phyloP scores from a whole-genome alignment of 2,113 vertebrate species.

The Saguinus midas region DNA sequence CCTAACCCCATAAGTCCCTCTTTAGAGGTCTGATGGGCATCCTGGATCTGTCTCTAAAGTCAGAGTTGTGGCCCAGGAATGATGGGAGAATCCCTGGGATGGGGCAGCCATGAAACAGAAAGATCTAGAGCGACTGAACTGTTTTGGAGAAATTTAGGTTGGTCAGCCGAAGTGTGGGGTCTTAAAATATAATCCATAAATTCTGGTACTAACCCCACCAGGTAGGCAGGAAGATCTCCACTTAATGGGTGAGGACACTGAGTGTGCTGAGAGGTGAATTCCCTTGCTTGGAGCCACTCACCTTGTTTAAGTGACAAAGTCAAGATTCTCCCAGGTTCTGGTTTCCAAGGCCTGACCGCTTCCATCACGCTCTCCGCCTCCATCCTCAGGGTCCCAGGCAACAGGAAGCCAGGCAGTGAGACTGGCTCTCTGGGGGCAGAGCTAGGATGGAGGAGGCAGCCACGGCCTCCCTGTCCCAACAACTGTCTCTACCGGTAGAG shows the following conservation, averaged over 20 bases:
- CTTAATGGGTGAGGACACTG: not conserved
- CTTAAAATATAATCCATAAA: not conserved
- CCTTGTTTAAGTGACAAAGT: not conserved
- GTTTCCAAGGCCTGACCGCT: not conserved
- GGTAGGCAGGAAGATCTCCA: not conserved
- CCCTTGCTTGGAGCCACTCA: not conserved
- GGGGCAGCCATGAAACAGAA: not conserved
- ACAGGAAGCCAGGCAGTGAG: not conserved
- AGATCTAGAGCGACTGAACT: not conserved
- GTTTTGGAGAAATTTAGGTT: not conserved
- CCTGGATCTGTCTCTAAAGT: not conserved
- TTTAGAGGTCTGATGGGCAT: not conserved
- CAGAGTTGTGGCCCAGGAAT: not conserved
- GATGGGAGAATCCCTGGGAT: not conserved
- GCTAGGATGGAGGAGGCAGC: too few species aligned
- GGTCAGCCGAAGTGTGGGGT: not conserved
- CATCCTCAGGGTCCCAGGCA: not conserved
- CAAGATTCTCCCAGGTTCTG: not conserved
- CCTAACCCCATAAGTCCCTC: not conserved
- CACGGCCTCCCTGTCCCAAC: not conserved
- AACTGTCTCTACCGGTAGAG: not conserved
- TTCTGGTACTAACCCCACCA: not conserved
- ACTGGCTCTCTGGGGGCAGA: not conserved
- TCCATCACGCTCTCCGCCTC: accelerated
- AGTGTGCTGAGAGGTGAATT: not conserved